phyloP scores from a whole-genome alignment of 1,140 invertebrate genomes.

The Pristionchus pacificus region DNA sequence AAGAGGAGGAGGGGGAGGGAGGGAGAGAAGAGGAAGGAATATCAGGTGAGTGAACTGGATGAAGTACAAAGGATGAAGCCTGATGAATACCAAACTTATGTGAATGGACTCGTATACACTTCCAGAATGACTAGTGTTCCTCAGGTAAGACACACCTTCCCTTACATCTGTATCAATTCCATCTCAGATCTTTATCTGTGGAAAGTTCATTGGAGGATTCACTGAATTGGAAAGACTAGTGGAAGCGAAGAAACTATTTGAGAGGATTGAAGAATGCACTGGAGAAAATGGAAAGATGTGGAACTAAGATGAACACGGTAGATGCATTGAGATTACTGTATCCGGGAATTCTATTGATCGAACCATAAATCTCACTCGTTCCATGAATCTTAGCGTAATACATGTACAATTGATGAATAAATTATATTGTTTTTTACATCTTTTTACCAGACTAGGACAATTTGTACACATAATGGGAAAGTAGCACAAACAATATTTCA shows the following conservation, averaged over 20 bases:
- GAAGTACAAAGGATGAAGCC: neutral
- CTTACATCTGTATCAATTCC: too few relatives aligned
- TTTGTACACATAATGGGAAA: too few relatives aligned
- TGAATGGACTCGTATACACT: constrained; percentile 26
- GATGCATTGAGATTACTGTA: neutral
- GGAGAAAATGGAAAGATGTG: neutral
- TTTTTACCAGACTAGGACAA: too few relatives aligned
- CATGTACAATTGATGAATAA: too few relatives aligned
- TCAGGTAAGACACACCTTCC: constrained; percentile 20
- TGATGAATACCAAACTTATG: neutral
- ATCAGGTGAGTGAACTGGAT: neutral
- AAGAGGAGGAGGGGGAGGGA: neutral
- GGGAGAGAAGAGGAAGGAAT: neutral
- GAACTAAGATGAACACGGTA: neutral
- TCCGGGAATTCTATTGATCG: too few relatives aligned
- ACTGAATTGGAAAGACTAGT: constrained; percentile 20
- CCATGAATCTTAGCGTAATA: too few relatives aligned
- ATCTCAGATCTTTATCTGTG: constrained; percentile 33
- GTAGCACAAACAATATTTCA: too few relatives aligned
- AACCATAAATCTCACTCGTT: neutral
- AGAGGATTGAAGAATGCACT: neutral
- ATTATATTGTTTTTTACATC: too few relatives aligned
- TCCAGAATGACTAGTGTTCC: constrained; percentile 25
- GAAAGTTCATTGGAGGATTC: constrained; percentile 30
- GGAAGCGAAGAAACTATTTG: constrained; percentile 17